Base-by-base conservation (phyloP, 2,888 invertebrate genomes). In the Orthosia cruda region DNA sequence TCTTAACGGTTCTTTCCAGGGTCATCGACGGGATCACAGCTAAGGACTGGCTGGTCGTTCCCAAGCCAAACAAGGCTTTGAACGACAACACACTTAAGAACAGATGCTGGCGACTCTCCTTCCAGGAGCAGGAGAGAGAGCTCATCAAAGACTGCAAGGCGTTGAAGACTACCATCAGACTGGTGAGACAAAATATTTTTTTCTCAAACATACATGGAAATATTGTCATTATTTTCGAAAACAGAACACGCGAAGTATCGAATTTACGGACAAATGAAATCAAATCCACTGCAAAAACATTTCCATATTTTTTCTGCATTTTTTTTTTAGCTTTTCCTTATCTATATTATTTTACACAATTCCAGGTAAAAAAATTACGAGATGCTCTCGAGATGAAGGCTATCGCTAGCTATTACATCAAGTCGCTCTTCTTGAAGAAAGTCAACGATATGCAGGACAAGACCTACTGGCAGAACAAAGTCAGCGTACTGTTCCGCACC, bases 401-500 rank as follows among this genome's bases (percentile, higher is more conserved):
- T 1, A 94, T 97, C 54, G 96, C 97, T 0, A 97, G 97, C 80
- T 97, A 97, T 86, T 97, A 96, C 85, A 97, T 97, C 58, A 97
- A 97, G 88, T 97, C 97, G 0, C 85, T 97, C 3, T 96, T 96
- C 80, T 91, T 97, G 13, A 96, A 97, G 93, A 94, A 95, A 89
- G 89, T 94, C 3, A 86, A 92, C 9, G 88, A 90, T 3, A 88
- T 86, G n/a, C 88, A 92, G 13, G 90, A 92, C 72, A 93, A 93
- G 62, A 90, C 89, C 18, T 95, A 91, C 83, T 96, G 96, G 96
- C 89, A 93, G 79, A 92, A 89, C 61, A 94, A 92, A 73, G 57
- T 93, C 4, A 94, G 94, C 72, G 73, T 91, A 2, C 89, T 93
- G 0, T 95, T 94, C 83, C 87, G 85, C 1, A 87, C 88, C 4